A percentile compares a stretch with the other conserved stretches of the same genome.
Evolutionary conservation across 2,888 invertebrate genomes (phyloP).

Genomic region (Hofmannophila pseudospretella): DNA sequence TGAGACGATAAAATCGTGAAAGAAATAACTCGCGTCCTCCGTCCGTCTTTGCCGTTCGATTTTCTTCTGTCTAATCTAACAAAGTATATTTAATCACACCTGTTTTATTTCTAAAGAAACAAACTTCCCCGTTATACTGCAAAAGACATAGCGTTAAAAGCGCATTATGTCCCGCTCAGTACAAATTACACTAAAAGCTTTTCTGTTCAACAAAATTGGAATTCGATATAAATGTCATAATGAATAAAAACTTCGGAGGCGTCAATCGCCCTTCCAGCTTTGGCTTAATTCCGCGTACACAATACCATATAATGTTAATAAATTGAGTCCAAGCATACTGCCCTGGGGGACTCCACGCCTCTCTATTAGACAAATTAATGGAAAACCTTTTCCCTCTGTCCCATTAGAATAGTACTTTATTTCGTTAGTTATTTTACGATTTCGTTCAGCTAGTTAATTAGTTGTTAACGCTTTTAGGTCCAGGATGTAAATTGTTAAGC

Average conservation of each 20-base stretch:
- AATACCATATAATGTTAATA: slow-evolving; percentile 13
- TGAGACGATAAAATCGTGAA: no score
- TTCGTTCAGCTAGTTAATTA: slow-evolving; percentile 1
- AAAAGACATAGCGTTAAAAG: no score
- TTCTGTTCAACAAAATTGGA: not conserved
- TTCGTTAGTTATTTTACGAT: slow-evolving; percentile 4
- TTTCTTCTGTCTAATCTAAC: no score
- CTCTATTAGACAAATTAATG: slow-evolving; percentile 15
- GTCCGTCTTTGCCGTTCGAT: no score
- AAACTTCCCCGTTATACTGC: not conserved
- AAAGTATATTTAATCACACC: no score
- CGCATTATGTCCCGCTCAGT: no score
- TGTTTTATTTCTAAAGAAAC: no score
- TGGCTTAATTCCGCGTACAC: not conserved
- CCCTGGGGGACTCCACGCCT: slow-evolving; percentile 9
- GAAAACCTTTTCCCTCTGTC: not conserved
- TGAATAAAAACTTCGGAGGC: not conserved
- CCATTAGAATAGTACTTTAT: slow-evolving; percentile 6
- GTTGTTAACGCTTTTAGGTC: not conserved
- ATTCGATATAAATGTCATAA: not conserved
- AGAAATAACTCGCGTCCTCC: no score
- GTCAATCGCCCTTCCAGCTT: slow-evolving; percentile 7
- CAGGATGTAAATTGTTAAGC: not conserved
- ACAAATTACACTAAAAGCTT: not conserved
- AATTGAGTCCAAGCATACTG: slow-evolving; percentile 3